phyloP scores from a whole-genome alignment of 2,797 vertebrate genomes.

The Sylvilagus floridanus region DNA sequence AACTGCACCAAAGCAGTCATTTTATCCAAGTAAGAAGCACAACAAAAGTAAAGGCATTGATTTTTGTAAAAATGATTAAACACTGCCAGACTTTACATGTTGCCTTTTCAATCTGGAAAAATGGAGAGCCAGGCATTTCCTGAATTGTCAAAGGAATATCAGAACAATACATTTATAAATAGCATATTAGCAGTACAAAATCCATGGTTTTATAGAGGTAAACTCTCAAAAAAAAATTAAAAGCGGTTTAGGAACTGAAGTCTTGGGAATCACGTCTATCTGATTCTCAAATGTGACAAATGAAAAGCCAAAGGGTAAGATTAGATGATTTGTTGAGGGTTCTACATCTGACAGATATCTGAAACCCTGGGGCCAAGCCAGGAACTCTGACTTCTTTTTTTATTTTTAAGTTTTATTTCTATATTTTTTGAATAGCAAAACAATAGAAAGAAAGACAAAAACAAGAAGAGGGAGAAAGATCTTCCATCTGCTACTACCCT shows the following conservation, averaged over 20 bases:
- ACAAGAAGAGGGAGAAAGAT: too few relatives aligned
- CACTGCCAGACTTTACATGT: neutral
- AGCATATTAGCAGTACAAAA: neutral
- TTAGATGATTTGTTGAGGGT: neutral
- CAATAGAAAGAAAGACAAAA: too few relatives aligned
- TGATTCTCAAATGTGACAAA: neutral
- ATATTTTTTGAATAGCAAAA: too few relatives aligned
- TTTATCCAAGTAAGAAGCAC: constrained; percentile 40
- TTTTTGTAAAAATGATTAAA: constrained; percentile 58
- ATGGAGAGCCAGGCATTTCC: neutral
- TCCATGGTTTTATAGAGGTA: constrained; percentile 1
- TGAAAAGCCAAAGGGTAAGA: neutral
- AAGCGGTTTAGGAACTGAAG: neutral
- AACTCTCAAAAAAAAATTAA: neutral
- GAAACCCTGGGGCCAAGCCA: neutral
- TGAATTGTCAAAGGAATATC: constrained; percentile 41
- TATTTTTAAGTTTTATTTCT: too few relatives aligned
- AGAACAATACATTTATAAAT: neutral
- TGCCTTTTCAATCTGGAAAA: neutral
- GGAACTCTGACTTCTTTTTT: neutral
- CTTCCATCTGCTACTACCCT: too few relatives aligned
- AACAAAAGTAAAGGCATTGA: neutral
- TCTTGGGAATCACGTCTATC: neutral
- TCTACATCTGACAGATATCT: neutral
- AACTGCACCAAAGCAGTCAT: constrained; percentile 46